Percentiles rank a stretch among this genome's conserved stretches.
Conservation (phyloP, 2,113 vertebrate species). For the Sinocyclocheilus anophthalmus region DNA sequence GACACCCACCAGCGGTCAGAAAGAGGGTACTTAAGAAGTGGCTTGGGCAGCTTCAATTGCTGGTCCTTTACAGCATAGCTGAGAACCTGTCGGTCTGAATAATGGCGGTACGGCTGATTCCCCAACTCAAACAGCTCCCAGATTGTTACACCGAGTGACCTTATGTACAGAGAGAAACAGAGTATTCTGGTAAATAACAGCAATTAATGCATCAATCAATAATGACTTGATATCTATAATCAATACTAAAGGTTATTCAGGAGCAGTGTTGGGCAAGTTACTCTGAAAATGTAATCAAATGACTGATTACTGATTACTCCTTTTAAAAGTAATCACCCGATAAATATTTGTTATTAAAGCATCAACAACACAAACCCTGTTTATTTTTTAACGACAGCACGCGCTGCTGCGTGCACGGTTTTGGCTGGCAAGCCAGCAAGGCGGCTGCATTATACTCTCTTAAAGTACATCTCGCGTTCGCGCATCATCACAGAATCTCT, state of each 20-base stretch:
- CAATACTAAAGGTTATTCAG: not conserved
- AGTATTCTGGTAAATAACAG: not conserved
- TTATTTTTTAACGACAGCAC: no score
- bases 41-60: conserved; percentile 90
- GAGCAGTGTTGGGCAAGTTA: no score
- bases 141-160: conserved; percentile 93
- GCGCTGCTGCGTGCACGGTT: no score
- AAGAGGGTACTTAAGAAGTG: conserved; percentile 85
- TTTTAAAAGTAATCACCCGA: no score
- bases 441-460: no score
- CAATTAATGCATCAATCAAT: not conserved
- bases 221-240: not conserved
- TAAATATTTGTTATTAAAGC: no score
- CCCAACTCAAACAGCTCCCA: conserved; percentile 97
- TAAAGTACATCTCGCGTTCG: no score
- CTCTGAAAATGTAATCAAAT: no score
- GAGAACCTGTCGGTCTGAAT: conserved; percentile 91
- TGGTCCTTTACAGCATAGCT: conserved; percentile 90
- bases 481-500: no score
- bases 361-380: no score
- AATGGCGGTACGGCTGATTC: conserved; percentile 88
- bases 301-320: no score
- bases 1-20: conserved; percentile 90
- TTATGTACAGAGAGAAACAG: conserved; percentile 61
- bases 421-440: no score